Conservation (phyloP, 2,888 invertebrate genomes). For the Melipona beecheii region DNA sequence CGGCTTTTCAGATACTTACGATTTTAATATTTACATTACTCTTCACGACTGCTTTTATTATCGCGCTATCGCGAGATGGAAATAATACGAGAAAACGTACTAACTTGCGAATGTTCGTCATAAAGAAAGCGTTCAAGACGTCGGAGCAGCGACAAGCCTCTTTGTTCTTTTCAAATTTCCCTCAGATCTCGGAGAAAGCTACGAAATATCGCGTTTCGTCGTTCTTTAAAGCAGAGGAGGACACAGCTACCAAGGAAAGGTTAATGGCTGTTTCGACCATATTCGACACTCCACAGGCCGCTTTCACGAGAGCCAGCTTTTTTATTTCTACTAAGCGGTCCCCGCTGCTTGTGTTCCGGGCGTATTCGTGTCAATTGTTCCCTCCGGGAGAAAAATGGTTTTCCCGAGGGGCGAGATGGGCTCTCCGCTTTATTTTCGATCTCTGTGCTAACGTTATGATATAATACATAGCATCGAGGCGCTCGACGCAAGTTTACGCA, state of each 20-base stretch:
- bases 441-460: not conserved
- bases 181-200: not conserved
- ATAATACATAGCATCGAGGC: too few species aligned
- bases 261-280: slow-evolving; percentile 53
- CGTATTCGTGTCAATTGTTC: slow-evolving; percentile 30
- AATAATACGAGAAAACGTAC: too few species aligned
- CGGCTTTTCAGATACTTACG: too few species aligned
- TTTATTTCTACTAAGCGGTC: slow-evolving; percentile 8
- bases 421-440: not conserved
- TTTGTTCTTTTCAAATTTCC: slow-evolving; percentile 27
- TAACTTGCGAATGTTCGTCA: too few species aligned
- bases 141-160: not conserved
- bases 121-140: not conserved
- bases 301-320: slow-evolving; percentile 6
- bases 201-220: slow-evolving; percentile 32
- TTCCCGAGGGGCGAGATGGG: not conserved
- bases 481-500: too few species aligned
- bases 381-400: not conserved
- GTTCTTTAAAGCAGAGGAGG: slow-evolving; percentile 38
- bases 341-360: not conserved
- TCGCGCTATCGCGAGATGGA: too few species aligned
- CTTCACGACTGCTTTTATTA: too few species aligned
- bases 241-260: slow-evolving; percentile 41
- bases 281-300: slow-evolving; percentile 33
- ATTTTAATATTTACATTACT: too few species aligned